Base-by-base conservation (phyloP, 2,113 vertebrate species). In the Centrocercus urophasianus region DNA sequence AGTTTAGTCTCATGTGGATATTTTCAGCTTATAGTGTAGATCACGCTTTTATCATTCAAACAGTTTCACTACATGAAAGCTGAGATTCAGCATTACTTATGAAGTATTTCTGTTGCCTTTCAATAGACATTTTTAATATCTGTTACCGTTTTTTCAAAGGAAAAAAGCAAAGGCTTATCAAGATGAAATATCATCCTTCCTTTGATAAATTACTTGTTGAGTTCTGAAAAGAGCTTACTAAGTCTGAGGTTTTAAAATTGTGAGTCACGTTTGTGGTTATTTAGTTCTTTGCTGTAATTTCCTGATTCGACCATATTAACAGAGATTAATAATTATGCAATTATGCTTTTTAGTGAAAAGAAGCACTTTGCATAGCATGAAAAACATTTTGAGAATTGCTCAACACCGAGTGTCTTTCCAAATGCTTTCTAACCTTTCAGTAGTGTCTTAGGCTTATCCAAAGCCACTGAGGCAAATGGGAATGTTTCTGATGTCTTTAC, bases 271-370 rank as follows among this genome's bases (percentile, higher is more conserved):
- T 90, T 77, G 54, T 28, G 61, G 65, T 45, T 45, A 69, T n/a
- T 84, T 56, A 66, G 25, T 50, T 87, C 12, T 69, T 43, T 36
- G 36, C 6, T 34, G 82, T 59, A 5, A 40, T 54, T 66, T 78
- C 40, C 50, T 0, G 1, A 45, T 43, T 83, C 42, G 67, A 17
- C 11, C 0, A 2, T 11, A 14, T 9, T 8, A 50, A 38, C 56
- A 64, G 25, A 2, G 43, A 60, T 9, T 34, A 72, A 1, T 7
- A 72, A 67, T 42, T 22, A 16, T n/a, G 47, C 40, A 40, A 5
- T 59, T 59, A 12, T 21, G 18, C 20, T 59, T 59, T 20, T 59
- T 59, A 59, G 56, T 36, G 70, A 45, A 54, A 65, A 61, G 16
- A 42, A 83, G 38, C 18, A 79, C 40, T 70, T 74, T 20, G 65